A percentile compares a stretch with the other conserved stretches of the same genome.
phyloP scores from a whole-genome alignment of 2,113 vertebrate genomes.

The Rhizomys pruinosus region DNA sequence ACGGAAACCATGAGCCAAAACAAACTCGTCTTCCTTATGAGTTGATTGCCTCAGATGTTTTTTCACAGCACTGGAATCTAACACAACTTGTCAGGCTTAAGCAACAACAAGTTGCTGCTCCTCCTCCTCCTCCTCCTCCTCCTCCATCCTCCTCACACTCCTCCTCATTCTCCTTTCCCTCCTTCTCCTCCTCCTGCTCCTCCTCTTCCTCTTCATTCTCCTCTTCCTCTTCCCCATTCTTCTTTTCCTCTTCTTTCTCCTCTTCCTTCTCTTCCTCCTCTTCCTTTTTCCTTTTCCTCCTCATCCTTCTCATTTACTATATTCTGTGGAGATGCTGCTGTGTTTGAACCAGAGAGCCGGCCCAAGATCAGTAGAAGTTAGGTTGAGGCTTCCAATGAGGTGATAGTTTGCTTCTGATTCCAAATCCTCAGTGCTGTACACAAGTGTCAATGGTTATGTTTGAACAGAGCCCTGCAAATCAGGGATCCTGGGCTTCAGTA shows the following conservation, averaged over 20 bases:
- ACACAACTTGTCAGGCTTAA: not conserved
- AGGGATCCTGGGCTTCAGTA: not conserved
- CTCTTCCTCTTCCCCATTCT: rapidly evolving
- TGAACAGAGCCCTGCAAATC: not conserved
- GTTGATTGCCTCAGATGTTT: not conserved
- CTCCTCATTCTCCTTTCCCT: too few relatives aligned
- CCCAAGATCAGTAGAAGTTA: not conserved
- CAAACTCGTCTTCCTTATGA: not conserved
- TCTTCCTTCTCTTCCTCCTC: not conserved
- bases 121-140: not conserved
- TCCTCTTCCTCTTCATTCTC: too few relatives aligned
- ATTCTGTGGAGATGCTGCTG: not conserved
- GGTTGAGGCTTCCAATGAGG: not conserved
- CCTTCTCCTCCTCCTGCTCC: not conserved
- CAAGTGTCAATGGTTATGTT: not conserved
- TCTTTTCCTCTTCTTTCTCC: not conserved
- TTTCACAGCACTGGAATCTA: not conserved
- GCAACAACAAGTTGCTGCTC: not conserved
- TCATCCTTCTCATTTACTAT: not conserved
- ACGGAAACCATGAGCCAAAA: not conserved
- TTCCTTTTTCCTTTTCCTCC: too few relatives aligned
- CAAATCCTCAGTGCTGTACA: not conserved
- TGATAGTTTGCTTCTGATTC: not conserved
- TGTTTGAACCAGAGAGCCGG: not conserved
- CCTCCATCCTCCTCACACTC: not conserved